These are phyloP conservation scores for Dromococcyx pavoninus DNA, from an alignment of 2,797 vertebrate genomes.

Conservation along the genomic window DNA sequence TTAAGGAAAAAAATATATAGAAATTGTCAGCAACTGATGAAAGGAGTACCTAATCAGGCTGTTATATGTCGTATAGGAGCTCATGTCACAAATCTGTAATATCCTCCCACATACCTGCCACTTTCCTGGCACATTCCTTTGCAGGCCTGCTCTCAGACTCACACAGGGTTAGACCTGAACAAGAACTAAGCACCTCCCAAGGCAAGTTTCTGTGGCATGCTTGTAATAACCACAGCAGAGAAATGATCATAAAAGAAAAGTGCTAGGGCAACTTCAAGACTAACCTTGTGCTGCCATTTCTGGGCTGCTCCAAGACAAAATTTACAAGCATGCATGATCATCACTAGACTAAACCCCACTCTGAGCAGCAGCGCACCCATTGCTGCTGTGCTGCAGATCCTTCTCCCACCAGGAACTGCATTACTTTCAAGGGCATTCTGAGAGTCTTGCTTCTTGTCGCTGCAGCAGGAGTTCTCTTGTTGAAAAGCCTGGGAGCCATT, in stretches of 20 bases:
- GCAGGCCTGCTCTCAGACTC: not conserved
- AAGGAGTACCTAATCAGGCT: not conserved
- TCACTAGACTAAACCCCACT: not conserved
- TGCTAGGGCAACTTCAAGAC: not conserved
- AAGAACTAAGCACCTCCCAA: not conserved
- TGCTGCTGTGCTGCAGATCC: not conserved
- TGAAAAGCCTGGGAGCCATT: not conserved
- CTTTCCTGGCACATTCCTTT: rapidly evolving
- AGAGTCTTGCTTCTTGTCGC: not conserved
- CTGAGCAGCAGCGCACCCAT: not conserved
- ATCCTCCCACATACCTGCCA: not conserved
- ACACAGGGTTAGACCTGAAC: not conserved
- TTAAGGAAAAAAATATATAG: not conserved
- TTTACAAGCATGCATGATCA: not conserved
- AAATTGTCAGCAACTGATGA: not conserved
- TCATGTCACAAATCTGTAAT: not conserved
- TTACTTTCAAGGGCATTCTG: not conserved
- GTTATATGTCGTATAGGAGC: not conserved
- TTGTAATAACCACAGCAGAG: not conserved
- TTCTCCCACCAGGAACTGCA: not conserved
- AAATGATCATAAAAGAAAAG: not conserved
- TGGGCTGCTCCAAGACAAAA: not conserved
- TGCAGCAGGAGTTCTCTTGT: not conserved
- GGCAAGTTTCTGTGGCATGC: not conserved
- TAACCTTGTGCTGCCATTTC: not conserved